Conservation (phyloP, 2,888 invertebrate genomes). For the Leucophenga maculata region DNA sequence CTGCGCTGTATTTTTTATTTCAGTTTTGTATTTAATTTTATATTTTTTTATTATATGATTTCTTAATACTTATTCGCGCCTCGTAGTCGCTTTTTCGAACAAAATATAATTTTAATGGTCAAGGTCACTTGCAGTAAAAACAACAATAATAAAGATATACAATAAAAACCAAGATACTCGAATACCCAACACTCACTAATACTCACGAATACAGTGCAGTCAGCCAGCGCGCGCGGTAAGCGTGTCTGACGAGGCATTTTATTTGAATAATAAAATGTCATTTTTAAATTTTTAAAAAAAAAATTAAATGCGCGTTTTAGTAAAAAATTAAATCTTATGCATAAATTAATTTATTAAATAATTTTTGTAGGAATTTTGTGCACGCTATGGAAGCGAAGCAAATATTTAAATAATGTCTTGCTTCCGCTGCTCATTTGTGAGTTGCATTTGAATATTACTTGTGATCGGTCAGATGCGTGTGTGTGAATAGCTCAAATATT, state of each 20-base stretch:
- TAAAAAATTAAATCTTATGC: neutral
- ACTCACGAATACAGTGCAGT: constrained; percentile 30
- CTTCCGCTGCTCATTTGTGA: no score
- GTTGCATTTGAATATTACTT: no score
- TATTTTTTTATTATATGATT: constrained; percentile 2
- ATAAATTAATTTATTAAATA: no score
- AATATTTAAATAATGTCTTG: no score
- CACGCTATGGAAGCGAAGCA: no score
- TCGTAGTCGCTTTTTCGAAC: neutral
- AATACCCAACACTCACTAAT: constrained; percentile 28
- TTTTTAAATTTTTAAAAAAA: constrained; percentile 44
- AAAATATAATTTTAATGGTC: constrained; percentile 61
- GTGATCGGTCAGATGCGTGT: no score
- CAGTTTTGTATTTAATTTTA: constrained; percentile 28
- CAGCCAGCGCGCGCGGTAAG: constrained; percentile 2
- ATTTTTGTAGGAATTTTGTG: no score
- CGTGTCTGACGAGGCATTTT: neutral
- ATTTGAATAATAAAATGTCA: constrained; percentile 57
- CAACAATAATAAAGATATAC: constrained; percentile 32
- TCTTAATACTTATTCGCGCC: neutral
- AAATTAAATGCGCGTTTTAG: neutral
- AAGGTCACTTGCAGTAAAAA: constrained; percentile 62
- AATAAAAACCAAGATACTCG: neutral
- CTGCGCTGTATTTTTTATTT: constrained; percentile 27
- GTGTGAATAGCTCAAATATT: no score